Conservation (phyloP, 23 tunicate species). For the Trididemnum miniatum region DNA sequence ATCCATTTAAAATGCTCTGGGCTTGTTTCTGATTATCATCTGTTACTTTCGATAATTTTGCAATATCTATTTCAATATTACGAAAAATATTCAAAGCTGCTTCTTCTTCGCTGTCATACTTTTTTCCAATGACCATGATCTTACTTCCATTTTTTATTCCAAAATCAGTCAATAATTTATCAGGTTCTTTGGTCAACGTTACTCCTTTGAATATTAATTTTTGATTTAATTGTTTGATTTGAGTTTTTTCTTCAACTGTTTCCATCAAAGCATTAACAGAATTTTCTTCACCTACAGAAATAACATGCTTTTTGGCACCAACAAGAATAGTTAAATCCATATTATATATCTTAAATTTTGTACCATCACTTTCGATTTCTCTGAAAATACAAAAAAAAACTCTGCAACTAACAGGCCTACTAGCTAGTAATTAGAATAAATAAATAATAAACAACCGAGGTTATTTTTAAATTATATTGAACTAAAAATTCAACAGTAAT, state of each 20-base stretch:
- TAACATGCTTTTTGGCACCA: conserved; percentile 37
- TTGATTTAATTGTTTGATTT: conserved; percentile 38
- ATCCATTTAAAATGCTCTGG: conserved; percentile 49
- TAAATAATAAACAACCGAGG: too few species aligned
- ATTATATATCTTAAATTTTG: too few species aligned
- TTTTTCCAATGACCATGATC: conserved; percentile 65
- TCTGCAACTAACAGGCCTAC: too few species aligned
- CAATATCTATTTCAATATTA: conserved; percentile 21
- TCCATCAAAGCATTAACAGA: conserved; percentile 45
- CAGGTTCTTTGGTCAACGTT: conserved; percentile 48
- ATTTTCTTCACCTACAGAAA: not conserved
- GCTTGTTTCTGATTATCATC: conserved; percentile 16
- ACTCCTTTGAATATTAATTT: conserved; percentile 59
- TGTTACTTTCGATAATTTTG: not conserved
- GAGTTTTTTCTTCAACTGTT: conserved; percentile 17
- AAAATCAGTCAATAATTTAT: conserved; percentile 30
- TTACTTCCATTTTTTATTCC: conserved; percentile 36
- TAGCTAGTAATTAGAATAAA: too few species aligned
- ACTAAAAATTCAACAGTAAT: too few species aligned
- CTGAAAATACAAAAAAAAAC: too few species aligned
- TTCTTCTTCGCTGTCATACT: conserved; percentile 60
- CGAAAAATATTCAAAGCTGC: conserved; percentile 33
- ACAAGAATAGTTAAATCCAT: conserved; percentile 44
- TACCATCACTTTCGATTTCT: too few species aligned
- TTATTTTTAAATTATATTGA: too few species aligned